Conservation (phyloP, 2,113 vertebrate species). For the Dromiciops gliroides region DNA sequence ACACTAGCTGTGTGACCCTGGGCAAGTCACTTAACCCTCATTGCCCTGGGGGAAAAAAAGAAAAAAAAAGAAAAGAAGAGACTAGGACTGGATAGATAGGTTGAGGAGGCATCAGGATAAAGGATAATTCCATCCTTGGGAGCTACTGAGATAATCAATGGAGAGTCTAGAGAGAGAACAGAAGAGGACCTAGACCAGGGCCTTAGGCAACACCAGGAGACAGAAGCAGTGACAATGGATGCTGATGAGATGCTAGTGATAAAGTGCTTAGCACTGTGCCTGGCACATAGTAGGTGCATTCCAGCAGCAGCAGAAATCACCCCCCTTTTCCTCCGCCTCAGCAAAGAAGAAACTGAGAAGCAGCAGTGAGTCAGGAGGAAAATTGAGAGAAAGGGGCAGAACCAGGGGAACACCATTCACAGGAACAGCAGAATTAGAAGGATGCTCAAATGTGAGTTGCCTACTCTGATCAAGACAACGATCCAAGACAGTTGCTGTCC, state of each 20-base stretch:
- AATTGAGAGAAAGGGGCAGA: neutral
- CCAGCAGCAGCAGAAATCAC: too few species aligned
- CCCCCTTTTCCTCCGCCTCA: neutral
- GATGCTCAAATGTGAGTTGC: neutral
- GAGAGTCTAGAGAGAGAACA: neutral
- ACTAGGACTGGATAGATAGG: neutral
- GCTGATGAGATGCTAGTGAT: neutral
- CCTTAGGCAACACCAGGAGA: neutral
- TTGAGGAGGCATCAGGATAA: neutral
- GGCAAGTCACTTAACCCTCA: too few species aligned
- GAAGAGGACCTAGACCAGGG: neutral
- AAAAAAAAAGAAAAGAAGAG: too few species aligned
- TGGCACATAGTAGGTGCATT: neutral
- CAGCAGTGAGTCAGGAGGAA: neutral
- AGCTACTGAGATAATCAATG: neutral
- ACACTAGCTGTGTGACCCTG: too few species aligned
- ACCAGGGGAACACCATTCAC: neutral
- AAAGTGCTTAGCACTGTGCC: neutral
- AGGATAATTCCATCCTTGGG: neutral
- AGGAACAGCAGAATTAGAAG: neutral
- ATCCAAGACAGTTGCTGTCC: neutral
- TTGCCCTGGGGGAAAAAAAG: too few species aligned
- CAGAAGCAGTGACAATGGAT: neutral
- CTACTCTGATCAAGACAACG: neutral
- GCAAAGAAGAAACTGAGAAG: neutral